Evolutionary conservation across 2,797 vertebrate species (phyloP).

Genomic region (Pyrocephalus nanus): DNA sequence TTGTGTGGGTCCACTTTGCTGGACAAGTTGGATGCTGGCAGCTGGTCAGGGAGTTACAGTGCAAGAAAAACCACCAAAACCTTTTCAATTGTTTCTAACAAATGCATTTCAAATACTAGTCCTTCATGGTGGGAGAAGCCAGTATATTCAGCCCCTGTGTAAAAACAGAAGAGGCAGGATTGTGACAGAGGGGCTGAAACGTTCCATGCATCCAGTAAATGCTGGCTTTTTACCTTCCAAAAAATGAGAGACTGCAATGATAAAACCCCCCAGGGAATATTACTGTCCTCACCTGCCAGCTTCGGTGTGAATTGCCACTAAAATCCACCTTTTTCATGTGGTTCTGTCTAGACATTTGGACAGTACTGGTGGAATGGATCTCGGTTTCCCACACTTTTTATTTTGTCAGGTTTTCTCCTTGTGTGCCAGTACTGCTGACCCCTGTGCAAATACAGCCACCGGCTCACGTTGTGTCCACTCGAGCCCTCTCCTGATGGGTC

Average conservation of each 20-base stretch:
- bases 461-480: background rate
- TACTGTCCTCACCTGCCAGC: background rate
- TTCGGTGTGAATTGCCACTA: background rate
- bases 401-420: background rate
- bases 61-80: background rate
- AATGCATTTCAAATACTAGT: background rate
- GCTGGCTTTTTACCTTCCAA: background rate
- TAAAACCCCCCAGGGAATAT: background rate
- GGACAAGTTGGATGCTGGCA: background rate
- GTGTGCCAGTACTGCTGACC: accelerated
- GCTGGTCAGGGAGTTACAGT: background rate
- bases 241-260: background rate
- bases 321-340: background rate
- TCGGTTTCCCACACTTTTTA: background rate
- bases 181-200: background rate
- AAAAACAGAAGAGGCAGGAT: background rate
- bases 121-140: background rate
- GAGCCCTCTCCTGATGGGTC: background rate
- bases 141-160: background rate
- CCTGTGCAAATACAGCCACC: background rate
- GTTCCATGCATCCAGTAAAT: background rate
- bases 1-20: background rate
- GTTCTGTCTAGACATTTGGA: background rate
- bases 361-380: background rate
- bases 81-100: background rate